These are phyloP conservation scores for Psilopsiagon aymara DNA, from an alignment of 2,113 vertebrate species.

Conservation along the genomic window DNA sequence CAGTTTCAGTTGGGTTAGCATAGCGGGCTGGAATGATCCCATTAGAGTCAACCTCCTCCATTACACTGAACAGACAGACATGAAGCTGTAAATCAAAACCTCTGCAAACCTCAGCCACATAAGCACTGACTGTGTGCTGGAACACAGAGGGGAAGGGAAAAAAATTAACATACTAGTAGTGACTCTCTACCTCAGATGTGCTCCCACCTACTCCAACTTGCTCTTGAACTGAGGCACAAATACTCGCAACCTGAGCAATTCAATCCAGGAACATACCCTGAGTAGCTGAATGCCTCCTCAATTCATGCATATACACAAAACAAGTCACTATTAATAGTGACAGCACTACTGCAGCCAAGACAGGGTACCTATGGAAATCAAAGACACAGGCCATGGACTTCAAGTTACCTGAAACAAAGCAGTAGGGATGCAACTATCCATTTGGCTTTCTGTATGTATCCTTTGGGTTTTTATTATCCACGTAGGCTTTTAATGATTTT, in stretches of 20 bases:
- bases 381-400: neutral
- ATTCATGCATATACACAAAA: neutral
- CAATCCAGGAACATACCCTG: neutral
- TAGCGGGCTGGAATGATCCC: conserved; percentile 44
- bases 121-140: conserved; percentile 70
- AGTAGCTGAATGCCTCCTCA: neutral
- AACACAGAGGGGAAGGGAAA: neutral
- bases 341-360: neutral
- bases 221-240: neutral
- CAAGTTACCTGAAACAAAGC: neutral
- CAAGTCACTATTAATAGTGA: neutral
- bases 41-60: neutral
- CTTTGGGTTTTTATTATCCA: neutral
- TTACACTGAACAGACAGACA: conserved; percentile 76
- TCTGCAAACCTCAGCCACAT: conserved; percentile 72
- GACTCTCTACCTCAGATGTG: neutral
- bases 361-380: neutral
- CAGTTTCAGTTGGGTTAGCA: conserved; percentile 53
- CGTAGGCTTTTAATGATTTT: neutral
- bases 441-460: neutral
- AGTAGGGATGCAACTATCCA: neutral
- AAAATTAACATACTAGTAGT: neutral
- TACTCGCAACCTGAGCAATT: neutral
- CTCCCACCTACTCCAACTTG: neutral
- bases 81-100: conserved; percentile 76